phyloP scores from a whole-genome alignment of 2,113 vertebrate species.

The Sinocyclocheilus anshuiensis region DNA sequence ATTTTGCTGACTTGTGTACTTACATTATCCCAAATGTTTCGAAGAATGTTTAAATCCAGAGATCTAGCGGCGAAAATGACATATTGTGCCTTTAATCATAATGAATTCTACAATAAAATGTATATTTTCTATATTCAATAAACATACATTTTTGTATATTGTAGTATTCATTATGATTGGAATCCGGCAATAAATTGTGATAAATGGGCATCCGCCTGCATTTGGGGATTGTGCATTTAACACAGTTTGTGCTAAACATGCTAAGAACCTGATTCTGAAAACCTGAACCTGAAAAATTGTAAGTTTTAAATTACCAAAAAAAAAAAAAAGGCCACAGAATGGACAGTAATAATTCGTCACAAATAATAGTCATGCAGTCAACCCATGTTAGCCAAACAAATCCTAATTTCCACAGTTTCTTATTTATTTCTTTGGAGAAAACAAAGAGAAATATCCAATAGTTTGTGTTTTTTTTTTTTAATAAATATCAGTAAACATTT shows the following conservation, averaged over 20 bases:
- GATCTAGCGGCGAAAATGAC: too few relatives aligned
- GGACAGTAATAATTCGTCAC: not conserved
- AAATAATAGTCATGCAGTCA: not conserved
- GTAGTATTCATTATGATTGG: not conserved
- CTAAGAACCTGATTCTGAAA: too few relatives aligned
- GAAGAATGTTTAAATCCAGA: too few relatives aligned
- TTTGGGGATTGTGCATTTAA: not conserved
- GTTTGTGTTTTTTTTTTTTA: too few relatives aligned
- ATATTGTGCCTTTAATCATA: not conserved
- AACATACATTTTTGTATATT: not conserved
- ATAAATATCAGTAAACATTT: too few relatives aligned
- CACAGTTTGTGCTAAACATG: not conserved
- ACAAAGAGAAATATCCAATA: too few relatives aligned
- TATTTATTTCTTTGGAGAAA: not conserved
- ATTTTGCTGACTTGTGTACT: too few relatives aligned
- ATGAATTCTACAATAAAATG: not conserved
- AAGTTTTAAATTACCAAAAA: too few relatives aligned
- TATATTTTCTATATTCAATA: not conserved
- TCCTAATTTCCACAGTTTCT: not conserved
- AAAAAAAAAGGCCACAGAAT: too few relatives aligned
- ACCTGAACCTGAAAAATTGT: too few relatives aligned
- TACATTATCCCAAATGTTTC: too few relatives aligned
- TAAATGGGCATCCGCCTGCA: not conserved
- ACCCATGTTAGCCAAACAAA: not conserved
- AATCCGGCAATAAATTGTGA: not conserved